A percentile compares a stretch with the other conserved stretches of the same genome.
Conservation (phyloP, 2,888 invertebrate genomes). For the Teinopalpus imperialis region DNA sequence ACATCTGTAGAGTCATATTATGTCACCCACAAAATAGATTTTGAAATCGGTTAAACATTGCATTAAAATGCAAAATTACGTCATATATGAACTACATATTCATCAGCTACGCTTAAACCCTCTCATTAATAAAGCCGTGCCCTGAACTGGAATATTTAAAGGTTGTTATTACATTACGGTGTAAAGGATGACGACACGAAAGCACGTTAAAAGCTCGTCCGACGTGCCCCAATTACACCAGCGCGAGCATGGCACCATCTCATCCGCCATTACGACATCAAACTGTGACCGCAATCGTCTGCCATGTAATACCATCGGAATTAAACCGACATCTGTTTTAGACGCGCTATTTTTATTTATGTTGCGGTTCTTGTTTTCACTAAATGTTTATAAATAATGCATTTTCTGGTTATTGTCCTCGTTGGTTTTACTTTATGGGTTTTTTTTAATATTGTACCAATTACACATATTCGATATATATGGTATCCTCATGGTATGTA, state of each 20-base stretch:
- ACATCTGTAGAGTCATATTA: no score
- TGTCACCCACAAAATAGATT: background rate
- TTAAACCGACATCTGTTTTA: constrained; percentile 18
- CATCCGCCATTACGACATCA: constrained; percentile 24
- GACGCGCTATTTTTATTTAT: background rate
- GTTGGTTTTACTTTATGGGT: no score
- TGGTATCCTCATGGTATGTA: no score
- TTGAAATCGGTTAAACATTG: constrained; percentile 5
- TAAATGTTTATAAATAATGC: no score
- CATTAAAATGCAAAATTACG: constrained; percentile 5
- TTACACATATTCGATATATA: no score
- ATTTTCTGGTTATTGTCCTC: background rate
- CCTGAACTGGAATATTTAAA: constrained; percentile 17
- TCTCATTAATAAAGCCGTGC: constrained; percentile 18
- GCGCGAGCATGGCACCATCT: constrained; percentile 15
- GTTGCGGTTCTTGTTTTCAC: no score
- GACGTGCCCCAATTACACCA: constrained; percentile 33
- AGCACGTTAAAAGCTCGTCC: constrained; percentile 32
- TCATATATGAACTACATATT: constrained; percentile 15
- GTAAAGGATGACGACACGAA: constrained; percentile 31
- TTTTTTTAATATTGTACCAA: no score
- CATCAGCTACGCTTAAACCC: background rate
- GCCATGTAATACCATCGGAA: constrained; percentile 9
- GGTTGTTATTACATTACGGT: constrained; percentile 28
- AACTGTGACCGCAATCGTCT: constrained; percentile 19